Evolutionary conservation across 2,888 invertebrate genomes (phyloP), one percentile per base, ranked within the genome.

Genomic region (Heliconius ismenius): DNA sequence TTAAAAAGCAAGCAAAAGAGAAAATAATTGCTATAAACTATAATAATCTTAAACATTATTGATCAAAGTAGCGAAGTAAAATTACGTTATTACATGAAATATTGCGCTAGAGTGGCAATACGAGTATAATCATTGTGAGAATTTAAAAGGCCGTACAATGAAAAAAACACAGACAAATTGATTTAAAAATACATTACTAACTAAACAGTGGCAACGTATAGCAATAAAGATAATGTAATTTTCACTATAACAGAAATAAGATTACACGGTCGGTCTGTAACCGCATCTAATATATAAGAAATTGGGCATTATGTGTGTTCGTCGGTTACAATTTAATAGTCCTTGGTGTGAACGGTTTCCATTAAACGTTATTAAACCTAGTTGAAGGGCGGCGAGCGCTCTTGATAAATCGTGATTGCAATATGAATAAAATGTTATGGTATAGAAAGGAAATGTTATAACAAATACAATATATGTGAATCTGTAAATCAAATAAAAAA

Each of bases 211-310:
- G 79, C 79, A 76, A 81, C 83, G 84, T 82, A 88, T 84, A 82
- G 84, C 85, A 86, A 75, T 69, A 64, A 76, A 74, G 64, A 64
- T 78, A 78, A 86, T 84, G 89, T 87, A 90, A 90, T 92, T 90
- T 91, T 89, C 89, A 91, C 89, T 87, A 70, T 32, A 70, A 70
- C 54, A 87, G 83, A 78, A 80, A 83, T 84, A 83, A 88, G 88
- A 90, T 90, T 90, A 85, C 88, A 81, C 82, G 84, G 82, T 82
- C 83, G 85, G 63, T 78, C 76, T 67, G 76, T 63, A 76, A 77
- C 81, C 89, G 87, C 83, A 79, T 83, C 84, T 84, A 80, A 80
- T 84, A 82, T 85, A 82, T 84, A 87, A 86, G 81, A 83, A 83
- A 86, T 86, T 83, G 83, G 80, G 79, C 76, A 75, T 79, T 78